Conservation (phyloP, 2,888 invertebrate genomes). For the Stegophylla sp. region DNA sequence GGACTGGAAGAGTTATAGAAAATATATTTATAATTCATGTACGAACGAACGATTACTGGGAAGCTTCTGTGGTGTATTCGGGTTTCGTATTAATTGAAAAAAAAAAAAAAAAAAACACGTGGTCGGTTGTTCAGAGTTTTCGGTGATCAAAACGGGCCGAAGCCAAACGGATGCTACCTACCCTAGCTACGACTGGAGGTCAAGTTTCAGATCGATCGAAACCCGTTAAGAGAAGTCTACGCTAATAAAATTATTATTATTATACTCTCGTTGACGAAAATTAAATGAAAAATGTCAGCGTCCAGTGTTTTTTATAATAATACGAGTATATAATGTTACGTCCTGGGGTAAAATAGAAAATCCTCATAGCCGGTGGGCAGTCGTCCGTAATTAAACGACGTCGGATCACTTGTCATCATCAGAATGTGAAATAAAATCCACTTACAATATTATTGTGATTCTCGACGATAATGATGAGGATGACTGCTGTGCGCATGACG, state of each 20-base stretch:
- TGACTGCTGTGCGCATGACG: slow-evolving; percentile 20
- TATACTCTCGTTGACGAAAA: background rate
- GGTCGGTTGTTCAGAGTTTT: background rate
- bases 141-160: slow-evolving; percentile 7
- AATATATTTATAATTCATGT: background rate
- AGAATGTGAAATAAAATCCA: background rate
- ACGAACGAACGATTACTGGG: background rate
- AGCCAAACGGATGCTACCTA: slow-evolving; percentile 23
- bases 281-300: background rate
- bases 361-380: background rate
- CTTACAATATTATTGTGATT: background rate
- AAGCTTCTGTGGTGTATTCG: slow-evolving; percentile 9
- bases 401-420: slow-evolving; percentile 4
- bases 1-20: too few species aligned
- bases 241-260: too few species aligned
- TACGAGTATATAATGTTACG: background rate
- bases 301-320: background rate
- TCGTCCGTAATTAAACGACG: background rate
- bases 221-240: slow-evolving; percentile 21
- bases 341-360: slow-evolving; percentile 2
- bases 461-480: slow-evolving; percentile 12
- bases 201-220: slow-evolving; percentile 28
- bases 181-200: background rate
- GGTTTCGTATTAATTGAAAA: background rate
- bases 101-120: background rate